Conservation (phyloP, 2,113 vertebrate genomes). For the Sciurus niger region DNA sequence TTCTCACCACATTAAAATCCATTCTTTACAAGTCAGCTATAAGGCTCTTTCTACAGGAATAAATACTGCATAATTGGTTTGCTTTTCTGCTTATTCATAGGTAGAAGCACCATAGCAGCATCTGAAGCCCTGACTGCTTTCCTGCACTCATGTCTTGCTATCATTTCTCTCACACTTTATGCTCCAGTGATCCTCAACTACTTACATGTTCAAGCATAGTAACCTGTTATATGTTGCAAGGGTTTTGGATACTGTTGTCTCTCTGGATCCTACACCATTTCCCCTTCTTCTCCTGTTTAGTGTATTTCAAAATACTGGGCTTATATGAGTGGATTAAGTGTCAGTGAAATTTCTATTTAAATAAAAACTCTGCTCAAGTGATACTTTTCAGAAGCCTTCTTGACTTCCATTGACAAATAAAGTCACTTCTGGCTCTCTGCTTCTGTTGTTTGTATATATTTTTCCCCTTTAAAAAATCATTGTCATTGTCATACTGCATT, state of each 20-base stretch:
- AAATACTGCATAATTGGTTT: background rate
- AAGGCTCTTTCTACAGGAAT: background rate
- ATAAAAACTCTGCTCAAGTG: background rate
- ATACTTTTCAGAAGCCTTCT: background rate
- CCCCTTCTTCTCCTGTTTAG: background rate
- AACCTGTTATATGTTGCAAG: background rate
- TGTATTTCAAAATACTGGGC: background rate
- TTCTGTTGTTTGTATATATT: background rate
- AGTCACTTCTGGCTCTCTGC: background rate
- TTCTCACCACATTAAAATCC: background rate
- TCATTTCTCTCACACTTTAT: too few species aligned
- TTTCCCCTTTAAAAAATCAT: background rate
- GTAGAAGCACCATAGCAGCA: background rate
- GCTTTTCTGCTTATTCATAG: background rate
- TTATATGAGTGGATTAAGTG: background rate
- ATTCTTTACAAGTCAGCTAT: background rate
- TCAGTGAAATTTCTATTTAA: constrained; percentile 6
- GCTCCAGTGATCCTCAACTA: background rate
- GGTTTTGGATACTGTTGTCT: background rate
- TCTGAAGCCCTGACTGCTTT: background rate
- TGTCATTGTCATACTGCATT: background rate
- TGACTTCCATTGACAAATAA: background rate
- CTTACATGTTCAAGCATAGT: background rate
- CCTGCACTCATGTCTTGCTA: background rate
- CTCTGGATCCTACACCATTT: background rate